Conservation (phyloP, 2,797 vertebrate species). For the Trachops cirrhosus region DNA sequence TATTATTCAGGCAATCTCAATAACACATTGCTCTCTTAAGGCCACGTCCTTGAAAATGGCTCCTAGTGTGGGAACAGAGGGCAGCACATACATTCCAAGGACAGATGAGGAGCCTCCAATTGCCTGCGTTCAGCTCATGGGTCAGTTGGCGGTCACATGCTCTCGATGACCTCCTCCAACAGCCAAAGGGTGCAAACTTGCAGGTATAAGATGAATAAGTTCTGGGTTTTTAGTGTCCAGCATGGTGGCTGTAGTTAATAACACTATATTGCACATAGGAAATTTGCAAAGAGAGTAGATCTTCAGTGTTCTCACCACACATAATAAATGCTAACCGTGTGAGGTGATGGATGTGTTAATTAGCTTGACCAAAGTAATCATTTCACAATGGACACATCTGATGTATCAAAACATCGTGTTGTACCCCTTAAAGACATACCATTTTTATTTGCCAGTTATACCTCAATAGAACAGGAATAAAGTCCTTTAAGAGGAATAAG, state of each 20-base stretch:
- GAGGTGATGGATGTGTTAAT: not conserved
- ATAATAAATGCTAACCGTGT: not conserved
- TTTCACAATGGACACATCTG: not conserved
- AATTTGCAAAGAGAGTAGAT: not conserved
- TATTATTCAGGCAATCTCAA: not conserved
- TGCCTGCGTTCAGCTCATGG: not conserved
- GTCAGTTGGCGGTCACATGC: not conserved
- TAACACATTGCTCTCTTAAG: not conserved
- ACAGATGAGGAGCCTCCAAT: not conserved
- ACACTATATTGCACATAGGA: not conserved
- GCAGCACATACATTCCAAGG: not conserved
- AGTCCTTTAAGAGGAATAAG: not conserved
- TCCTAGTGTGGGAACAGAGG: not conserved
- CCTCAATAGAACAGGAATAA: not conserved
- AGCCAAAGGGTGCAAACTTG: not conserved
- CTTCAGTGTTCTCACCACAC: not conserved
- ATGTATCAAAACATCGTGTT: not conserved
- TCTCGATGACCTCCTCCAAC: not conserved
- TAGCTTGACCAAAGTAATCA: not conserved
- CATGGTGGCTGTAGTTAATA: not conserved
- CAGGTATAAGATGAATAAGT: not conserved
- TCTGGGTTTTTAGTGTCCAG: not conserved
- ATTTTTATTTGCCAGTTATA: not conserved
- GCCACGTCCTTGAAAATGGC: not conserved
- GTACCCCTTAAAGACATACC: not conserved